Base-by-base conservation (phyloP, 2,113 vertebrate species). In the Emydocephalus ijimae region DNA sequence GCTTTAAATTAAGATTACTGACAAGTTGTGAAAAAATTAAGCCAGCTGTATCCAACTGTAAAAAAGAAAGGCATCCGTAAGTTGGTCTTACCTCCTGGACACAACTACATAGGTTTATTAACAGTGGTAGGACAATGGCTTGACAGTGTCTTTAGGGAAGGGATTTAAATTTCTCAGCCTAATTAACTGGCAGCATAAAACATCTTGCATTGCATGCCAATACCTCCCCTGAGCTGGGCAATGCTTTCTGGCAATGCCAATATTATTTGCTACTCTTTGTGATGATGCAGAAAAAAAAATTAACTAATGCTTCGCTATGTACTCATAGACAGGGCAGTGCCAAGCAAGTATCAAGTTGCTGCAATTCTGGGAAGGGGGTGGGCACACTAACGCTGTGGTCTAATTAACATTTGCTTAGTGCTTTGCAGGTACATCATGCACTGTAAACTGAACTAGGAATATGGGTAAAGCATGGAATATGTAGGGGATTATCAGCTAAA, bases 371-470 rank as follows among this genome's bases (percentile, higher is more conserved):
- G 69, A 88, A 93, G 50, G 57, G 7, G 20, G 34, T 43, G 7
- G 9, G 7, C 34, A 21, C 74, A 43, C 7, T 39, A 81, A 81
- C 21, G 18, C 93, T 92, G 55, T 88, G 92, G 93, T 92, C 85
- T 92, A 91, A 92, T 96, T 93, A 15, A 7, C 93, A 91, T 95
- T 95, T 95, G 26, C 85, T 93, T 0, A 0, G 81, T 93, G 92
- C 57, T 48, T 24, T 94, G 93, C 18, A 6, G 23, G n/a, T 85
- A 87, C 48, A 4, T 2, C 87, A 6, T 56, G 50, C 3, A 0
- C 54, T 56, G 7, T 61, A 59, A 61, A 29, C n/a, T 86, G 85
- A 94, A 85, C 89, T 93, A 56, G 21, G 59, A 6, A 64, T 88
- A 0, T 54, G 26, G 61, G 45, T 50, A 48, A 45, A 94, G 86